Evolutionary conservation across 2,888 invertebrate species (phyloP).

Genomic region (Cantharis rufa): DNA sequence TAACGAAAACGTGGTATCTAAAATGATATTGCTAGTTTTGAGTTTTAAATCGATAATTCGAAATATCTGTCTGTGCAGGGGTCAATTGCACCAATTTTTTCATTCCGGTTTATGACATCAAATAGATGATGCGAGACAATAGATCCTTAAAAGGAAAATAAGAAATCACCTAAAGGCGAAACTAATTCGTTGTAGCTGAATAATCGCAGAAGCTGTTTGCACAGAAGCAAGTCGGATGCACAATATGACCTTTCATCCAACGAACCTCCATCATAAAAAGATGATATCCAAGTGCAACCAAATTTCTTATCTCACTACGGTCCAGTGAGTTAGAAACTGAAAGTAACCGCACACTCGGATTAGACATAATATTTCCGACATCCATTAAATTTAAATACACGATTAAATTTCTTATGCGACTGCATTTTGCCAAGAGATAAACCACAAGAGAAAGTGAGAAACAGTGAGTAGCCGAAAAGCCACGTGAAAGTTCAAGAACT

Average conservation of each 20-base stretch:
- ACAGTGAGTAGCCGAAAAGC: conserved; percentile 11
- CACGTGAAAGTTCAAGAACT: conserved; percentile 18
- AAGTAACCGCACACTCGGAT: conserved; percentile 43
- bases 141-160: neutral
- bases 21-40: neutral
- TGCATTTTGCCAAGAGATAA: neutral
- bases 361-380: conserved; percentile 41
- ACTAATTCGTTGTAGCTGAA: neutral
- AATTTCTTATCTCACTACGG: conserved; percentile 41
- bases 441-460: conserved; percentile 16
- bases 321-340: conserved; percentile 43
- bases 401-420: conserved; percentile 30
- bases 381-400: conserved; percentile 37
- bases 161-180: neutral
- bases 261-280: neutral
- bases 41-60: neutral
- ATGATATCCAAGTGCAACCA: conserved; percentile 2
- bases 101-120: neutral
- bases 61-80: neutral
- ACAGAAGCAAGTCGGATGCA: neutral
- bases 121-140: neutral
- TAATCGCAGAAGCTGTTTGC: neutral
- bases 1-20: neutral
- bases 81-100: neutral
- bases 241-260: neutral